These are phyloP conservation scores for Tupaia chinensis DNA, from an alignment of 2,113 vertebrate genomes.

Conservation along the genomic window DNA sequence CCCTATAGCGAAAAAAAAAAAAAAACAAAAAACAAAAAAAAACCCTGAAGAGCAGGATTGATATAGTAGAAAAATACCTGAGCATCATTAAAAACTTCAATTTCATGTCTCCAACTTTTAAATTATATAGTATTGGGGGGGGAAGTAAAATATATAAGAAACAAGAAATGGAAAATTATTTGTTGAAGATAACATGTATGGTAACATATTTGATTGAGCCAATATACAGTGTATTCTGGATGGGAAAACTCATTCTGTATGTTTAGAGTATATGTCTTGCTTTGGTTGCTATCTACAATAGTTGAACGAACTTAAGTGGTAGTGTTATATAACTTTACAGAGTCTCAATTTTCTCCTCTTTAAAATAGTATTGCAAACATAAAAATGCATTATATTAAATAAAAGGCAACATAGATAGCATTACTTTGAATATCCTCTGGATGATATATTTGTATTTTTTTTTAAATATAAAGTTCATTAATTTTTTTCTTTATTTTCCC, in stretches of 20 bases:
- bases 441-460: constrained; percentile 61
- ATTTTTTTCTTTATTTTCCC: not conserved
- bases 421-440: not conserved
- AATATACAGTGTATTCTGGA: no score
- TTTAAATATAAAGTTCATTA: constrained; percentile 75
- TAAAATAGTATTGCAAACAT: not conserved
- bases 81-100: not conserved
- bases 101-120: no score
- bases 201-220: no score
- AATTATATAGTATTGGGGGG: no score
- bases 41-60: not conserved
- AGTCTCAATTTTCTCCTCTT: not conserved
- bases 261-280: not conserved
- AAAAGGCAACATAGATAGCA: not conserved
- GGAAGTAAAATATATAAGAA: no score
- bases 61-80: not conserved
- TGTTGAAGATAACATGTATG: no score
- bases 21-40: no score
- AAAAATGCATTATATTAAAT: not conserved
- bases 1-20: no score
- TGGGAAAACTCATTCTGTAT: no score
- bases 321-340: not conserved
- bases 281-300: not conserved
- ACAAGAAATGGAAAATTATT: no score
- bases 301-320: not conserved